Base-by-base conservation (phyloP, 2,888 invertebrate species). In the Amblyjoppa proteus region DNA sequence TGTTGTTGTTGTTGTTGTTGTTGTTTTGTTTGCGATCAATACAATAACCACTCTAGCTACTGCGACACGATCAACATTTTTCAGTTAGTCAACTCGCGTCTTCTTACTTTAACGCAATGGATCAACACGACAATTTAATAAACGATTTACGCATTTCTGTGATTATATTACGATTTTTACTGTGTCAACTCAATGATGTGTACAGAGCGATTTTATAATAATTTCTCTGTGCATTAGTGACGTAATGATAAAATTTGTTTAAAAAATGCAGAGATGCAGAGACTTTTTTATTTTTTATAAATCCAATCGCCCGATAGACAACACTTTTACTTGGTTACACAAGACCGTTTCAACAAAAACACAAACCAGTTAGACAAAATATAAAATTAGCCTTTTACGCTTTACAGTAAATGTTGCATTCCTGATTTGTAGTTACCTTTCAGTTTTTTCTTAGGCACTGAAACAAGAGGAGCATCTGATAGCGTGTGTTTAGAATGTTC, bases 401-500 rank as follows among this genome's bases (percentile, higher is more conserved):
- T 87, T 88, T 89, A 90, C 89, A 88, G 88, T 90, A 91, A 88
- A 88, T 90, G 90, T 90, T 90, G 90, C 90, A 91, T 90, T 90
- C 89, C 90, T 90, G 89, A 90, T 89, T 91, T 91, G 93, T 93
- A 93, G 92, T 93, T 95, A 95, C 95, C 95, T 95, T 95, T 95
- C 94, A 95, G 96, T 95, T 96, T 96, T 96, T 96, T 97, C 96
- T 96, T 96, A 96, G 97, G 96, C 96, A 96, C 97, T 97, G 96
- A 96, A 97, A 96, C 96, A 96, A 96, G 95, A 95, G 95, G 96
- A 96, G 92, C 94, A 93, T 93, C 93, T 93, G 93, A 94, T 93
- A 94, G 94, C 93, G 93, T 93, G 93, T 93, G 93, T 93, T 93
- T 94, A 93, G 93, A 93, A 94, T 91, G 92, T 91, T 93, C 91